Evolutionary conservation across 2,888 invertebrate genomes (phyloP).

Genomic region (Morpho deidamia): DNA sequence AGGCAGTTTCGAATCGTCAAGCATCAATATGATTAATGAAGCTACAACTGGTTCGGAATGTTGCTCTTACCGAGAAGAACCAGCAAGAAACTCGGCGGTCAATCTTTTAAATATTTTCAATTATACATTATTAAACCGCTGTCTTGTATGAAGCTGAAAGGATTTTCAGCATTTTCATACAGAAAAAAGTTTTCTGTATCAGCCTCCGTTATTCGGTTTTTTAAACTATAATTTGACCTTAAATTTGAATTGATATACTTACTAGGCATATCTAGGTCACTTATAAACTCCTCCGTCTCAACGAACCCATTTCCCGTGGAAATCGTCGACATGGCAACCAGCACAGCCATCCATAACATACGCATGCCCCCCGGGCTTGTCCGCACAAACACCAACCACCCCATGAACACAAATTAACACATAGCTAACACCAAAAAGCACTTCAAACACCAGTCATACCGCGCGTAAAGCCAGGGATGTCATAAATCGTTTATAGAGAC

Average conservation of each 20-base stretch:
- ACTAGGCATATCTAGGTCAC: slow-evolving; percentile 79
- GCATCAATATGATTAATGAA: too few species aligned
- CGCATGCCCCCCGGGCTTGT: slow-evolving; percentile 14
- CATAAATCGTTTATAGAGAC: neutral
- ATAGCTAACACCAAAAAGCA: slow-evolving; percentile 15
- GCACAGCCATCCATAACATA: slow-evolving; percentile 22
- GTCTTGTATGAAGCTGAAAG: too few species aligned
- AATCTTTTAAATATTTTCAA: too few species aligned
- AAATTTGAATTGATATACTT: slow-evolving; percentile 31
- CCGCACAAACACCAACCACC: slow-evolving; percentile 14
- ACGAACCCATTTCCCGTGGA: slow-evolving; percentile 60
- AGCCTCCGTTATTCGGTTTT: too few species aligned
- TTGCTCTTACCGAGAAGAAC: too few species aligned
- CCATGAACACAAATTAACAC: slow-evolving; percentile 10
- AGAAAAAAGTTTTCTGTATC: too few species aligned
- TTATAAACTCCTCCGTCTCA: slow-evolving; percentile 74
- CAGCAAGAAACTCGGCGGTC: too few species aligned
- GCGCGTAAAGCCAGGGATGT: neutral
- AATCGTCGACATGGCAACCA: slow-evolving; percentile 47
- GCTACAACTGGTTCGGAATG: too few species aligned
- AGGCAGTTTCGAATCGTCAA: too few species aligned
- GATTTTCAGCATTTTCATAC: too few species aligned
- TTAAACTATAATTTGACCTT: too few species aligned
- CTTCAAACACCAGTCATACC: slow-evolving; percentile 24
- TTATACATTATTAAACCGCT: too few species aligned